Evolutionary conservation across 2,888 invertebrate genomes (phyloP), one percentile per base, ranked within the genome.

Genomic region (Sarcophaga variegata): DNA sequence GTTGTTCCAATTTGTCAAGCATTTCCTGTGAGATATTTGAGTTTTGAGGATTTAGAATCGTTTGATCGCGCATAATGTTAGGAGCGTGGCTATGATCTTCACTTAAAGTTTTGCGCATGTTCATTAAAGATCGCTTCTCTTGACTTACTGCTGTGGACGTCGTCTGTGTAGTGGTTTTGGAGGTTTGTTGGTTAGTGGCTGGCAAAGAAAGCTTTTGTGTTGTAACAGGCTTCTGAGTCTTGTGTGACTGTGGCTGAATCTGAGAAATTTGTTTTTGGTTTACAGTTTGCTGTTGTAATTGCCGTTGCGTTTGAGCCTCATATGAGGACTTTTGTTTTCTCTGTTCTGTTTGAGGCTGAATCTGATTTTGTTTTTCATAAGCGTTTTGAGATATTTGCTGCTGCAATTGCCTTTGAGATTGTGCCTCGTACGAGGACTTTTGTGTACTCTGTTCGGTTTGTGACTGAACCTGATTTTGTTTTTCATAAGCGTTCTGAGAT

Each of bases 311-410:
- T 25, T 79, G 69, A 20, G 63, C n/a, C n/a, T 63, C 75, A 11
- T 69, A 66, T 22, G 82, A 37, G 71, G 69, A 82, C 27, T 86
- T 63, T 90, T 88, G 37, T 83, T 54, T 49, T 90, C 88, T 37
- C 37, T 37, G 37, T 37, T 37, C 37, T 0, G 25, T 85, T 49
- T 66, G 64, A 22, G 78, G 10, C 87, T 90, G 37, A 87, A 82
- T 12, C 59, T 78, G 54, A 37, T 10, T 2, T 37, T 37, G 37
- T 10, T 37, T 37, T 37, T 37, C 37, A 37, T 37, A 37, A 37
- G 37, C 37, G 37, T 37, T 37, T 0, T 8, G 37, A 37, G 37
- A 8, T 37, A 37, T 37, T 4, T 83, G 85, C 6, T 88, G 91
- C 60, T 83, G 74, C 22, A 70, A 64, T 27, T 75, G 78, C 12